Evolutionary conservation across 2,113 vertebrate genomes (phyloP).

Genomic region (Tamias sibiricus): DNA sequence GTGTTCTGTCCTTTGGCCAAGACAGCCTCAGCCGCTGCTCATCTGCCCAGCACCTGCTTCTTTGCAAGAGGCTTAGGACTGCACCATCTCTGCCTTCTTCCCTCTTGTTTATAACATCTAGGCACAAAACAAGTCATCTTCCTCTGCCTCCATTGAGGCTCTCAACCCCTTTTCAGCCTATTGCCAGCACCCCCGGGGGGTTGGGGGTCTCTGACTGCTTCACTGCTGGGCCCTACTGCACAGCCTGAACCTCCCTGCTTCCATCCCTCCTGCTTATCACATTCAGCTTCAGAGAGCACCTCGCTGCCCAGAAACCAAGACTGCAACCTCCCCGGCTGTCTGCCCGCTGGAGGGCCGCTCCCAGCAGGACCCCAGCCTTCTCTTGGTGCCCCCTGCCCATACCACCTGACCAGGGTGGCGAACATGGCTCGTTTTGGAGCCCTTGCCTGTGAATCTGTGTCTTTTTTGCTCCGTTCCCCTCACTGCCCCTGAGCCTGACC

Average conservation of each 20-base stretch:
- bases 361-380: no score
- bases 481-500: accelerated
- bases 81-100: no score
- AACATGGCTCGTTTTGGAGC: not conserved
- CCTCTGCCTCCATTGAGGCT: not conserved
- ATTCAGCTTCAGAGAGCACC: not conserved
- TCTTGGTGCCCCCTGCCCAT: not conserved
- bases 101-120: accelerated
- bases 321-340: accelerated
- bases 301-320: not conserved
- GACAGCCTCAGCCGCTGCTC: not conserved
- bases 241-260: not conserved
- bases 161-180: not conserved
- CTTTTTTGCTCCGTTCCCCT: no score
- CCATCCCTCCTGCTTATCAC: not conserved
- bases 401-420: accelerated
- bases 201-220: not conserved
- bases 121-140: accelerated
- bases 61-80: not conserved
- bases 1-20: accelerated
- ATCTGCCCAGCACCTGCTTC: not conserved
- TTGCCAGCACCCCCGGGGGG: not conserved
- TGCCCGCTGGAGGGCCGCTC: accelerated
- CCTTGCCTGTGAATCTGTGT: not conserved
- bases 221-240: accelerated